These are phyloP conservation scores for Sceloporus tristichus DNA, from an alignment of 2,113 vertebrate species.

Conservation along the genomic window DNA sequence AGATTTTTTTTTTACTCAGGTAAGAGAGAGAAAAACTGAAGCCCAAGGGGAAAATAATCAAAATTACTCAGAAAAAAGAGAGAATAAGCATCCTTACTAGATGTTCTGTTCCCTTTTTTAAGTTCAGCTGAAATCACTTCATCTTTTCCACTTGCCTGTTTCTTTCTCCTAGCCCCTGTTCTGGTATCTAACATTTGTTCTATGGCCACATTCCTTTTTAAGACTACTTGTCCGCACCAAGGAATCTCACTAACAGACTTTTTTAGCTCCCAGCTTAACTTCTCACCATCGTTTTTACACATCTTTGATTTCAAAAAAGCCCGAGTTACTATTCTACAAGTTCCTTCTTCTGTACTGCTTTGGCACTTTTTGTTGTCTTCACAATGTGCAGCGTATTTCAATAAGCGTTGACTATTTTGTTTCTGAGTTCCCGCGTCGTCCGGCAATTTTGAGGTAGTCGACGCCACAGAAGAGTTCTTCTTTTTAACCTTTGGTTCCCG, in stretches of 20 bases:
- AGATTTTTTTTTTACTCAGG: background rate
- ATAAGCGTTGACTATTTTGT: background rate
- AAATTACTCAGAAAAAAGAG: background rate
- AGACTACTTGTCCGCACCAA: background rate
- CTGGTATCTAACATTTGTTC: constrained; percentile 3
- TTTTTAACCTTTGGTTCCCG: background rate
- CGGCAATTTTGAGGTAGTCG: background rate
- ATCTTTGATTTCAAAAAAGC: constrained; percentile 31
- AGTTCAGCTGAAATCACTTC: constrained; percentile 32
- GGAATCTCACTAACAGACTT: background rate
- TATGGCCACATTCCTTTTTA: fast-evolving
- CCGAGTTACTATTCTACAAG: constrained; percentile 42
- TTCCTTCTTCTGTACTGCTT: background rate
- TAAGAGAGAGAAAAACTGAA: background rate
- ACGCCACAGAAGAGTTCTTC: background rate
- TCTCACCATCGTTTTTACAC: constrained; percentile 18
- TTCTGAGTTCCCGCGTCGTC: background rate
- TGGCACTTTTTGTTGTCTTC: background rate
- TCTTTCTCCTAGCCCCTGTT: background rate
- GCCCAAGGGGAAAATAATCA: background rate
- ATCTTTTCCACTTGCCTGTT: constrained; percentile 22
- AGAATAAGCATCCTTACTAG: constrained; percentile 45
- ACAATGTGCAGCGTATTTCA: background rate
- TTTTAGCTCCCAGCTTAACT: background rate
- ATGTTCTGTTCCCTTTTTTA: constrained; percentile 13